Conservation (phyloP, 2,888 invertebrate species). For the Yponomeuta cagnagella region DNA sequence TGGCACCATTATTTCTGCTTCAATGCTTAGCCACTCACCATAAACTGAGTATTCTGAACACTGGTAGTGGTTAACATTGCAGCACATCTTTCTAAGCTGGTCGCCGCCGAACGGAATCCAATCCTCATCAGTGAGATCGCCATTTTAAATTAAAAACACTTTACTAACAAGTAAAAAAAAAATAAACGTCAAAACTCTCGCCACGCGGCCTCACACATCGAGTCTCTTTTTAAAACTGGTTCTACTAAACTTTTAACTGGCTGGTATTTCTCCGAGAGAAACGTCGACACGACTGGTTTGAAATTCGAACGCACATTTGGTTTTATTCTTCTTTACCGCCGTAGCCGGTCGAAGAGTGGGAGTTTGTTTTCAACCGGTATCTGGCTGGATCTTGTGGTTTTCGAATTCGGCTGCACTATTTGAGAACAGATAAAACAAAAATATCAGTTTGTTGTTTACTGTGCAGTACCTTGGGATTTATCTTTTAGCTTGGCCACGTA, state of each 20-base stretch:
- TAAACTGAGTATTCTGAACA: constrained; percentile 45
- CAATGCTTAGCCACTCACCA: constrained; percentile 40
- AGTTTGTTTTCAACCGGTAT: constrained; percentile 38
- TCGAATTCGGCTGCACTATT: constrained; percentile 21
- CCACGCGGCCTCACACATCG: constrained; percentile 19
- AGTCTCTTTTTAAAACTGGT: constrained; percentile 17
- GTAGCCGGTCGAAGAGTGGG: constrained; percentile 32
- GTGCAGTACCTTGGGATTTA: neutral
- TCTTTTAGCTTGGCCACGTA: constrained; percentile 44
- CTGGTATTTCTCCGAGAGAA: neutral
- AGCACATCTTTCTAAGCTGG: constrained; percentile 53
- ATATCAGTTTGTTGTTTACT: neutral
- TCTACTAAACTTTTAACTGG: neutral
- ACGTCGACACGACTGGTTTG: constrained; percentile 40
- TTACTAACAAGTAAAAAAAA: constrained; percentile 4
- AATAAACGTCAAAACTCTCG: constrained; percentile 16
- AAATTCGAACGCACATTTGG: constrained; percentile 41
- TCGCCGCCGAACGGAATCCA: constrained; percentile 48
- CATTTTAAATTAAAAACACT: constrained; percentile 40
- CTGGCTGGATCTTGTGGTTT: constrained; percentile 22
- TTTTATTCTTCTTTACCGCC: constrained; percentile 52
- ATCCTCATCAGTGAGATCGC: constrained; percentile 62
- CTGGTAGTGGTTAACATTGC: constrained; percentile 43
- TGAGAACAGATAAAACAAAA: neutral
- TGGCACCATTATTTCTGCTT: neutral